Evolutionary conservation across 1,140 invertebrate genomes (phyloP), one percentile per base, ranked within the genome.

Genomic region (Drosophila pruinosa): DNA sequence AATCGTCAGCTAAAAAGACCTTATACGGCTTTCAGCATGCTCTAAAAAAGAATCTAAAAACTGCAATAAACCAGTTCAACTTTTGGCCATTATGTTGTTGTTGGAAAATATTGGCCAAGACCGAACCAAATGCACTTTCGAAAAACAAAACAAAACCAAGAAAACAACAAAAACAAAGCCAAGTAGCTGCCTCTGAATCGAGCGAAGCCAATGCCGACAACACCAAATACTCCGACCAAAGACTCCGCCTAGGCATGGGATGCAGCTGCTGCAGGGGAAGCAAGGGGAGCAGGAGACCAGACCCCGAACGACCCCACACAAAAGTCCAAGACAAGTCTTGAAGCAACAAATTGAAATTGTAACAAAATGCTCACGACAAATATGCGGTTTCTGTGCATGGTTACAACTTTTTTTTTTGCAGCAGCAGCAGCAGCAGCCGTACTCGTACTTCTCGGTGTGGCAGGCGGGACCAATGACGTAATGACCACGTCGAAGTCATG

Each of bases 321-420:
- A 26, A 39, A 68, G 47, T 45, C 48, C 28, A 28, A 62, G 65
- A 47, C 67, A 70, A 70, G 58, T 54, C 67, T 70, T 63, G 48
- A 21, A 54, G 67, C 58, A 69, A 62, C 65, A 70, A 63, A 70
- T 70, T 70, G 67, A 70, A 70, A 70, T 70, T 70, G 67, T 70
- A 70, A 70, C 67, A 70, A 70, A 70, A 70, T 70, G 67, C 67
- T 70, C 67, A 70, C 67, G 67, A 70, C 67, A 70, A 70, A 63
- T 70, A 70, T 70, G 68, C 68, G 61, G 68, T 71, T 39, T 31
- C 50, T 68, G 36, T 52, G 67, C 38, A 62, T 61, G 65, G 26
- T 26, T 63, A 47, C 67, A 56, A 39, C 58, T 45, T 38, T 62
- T 21, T 39, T 19, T 45, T 19, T 19, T 21, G n/a, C n/a, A n/a